Conservation (phyloP, 2,888 invertebrate species). For the Chloroclysta siterata region DNA sequence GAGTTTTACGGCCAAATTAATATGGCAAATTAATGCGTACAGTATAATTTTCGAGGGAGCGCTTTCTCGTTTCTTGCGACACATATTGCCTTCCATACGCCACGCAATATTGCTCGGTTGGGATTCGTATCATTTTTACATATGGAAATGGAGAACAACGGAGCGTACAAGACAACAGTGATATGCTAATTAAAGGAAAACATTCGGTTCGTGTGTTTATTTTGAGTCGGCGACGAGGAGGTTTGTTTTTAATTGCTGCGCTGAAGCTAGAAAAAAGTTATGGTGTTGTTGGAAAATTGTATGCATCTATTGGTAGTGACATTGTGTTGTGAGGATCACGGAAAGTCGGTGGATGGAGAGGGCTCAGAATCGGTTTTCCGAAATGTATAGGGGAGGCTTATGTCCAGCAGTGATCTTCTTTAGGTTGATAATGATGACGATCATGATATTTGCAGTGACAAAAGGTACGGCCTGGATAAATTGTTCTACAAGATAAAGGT, state of each 20-base stretch:
- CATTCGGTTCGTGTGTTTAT: conserved; percentile 73
- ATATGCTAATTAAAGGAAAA: conserved; percentile 85
- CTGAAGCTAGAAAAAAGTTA: conserved; percentile 24
- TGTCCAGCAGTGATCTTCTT: too few species aligned
- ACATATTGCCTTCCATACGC: conserved; percentile 40
- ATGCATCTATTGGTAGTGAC: background rate
- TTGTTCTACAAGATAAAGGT: too few species aligned
- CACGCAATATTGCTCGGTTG: conserved; percentile 45
- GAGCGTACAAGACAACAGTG: conserved; percentile 80
- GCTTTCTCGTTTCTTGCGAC: conserved; percentile 72
- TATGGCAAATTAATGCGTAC: conserved; percentile 85
- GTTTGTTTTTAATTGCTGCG: conserved; percentile 45
- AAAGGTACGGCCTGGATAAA: too few species aligned
- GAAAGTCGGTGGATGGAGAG: too few species aligned
- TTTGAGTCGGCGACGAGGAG: conserved; percentile 68
- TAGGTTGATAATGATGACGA: too few species aligned
- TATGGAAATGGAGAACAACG: conserved; percentile 81
- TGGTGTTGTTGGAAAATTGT: conserved; percentile 2
- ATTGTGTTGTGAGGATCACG: too few species aligned
- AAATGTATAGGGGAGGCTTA: too few species aligned
- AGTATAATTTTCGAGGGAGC: conserved; percentile 81
- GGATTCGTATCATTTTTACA: conserved; percentile 82
- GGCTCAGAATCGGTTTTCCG: too few species aligned
- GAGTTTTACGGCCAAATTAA: conserved; percentile 86
- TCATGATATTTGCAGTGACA: too few species aligned